Percentiles rank a stretch among this genome's conserved stretches.
phyloP scores from a whole-genome alignment of 2,888 invertebrate species.

The Coelogynopora nodosa region DNA sequence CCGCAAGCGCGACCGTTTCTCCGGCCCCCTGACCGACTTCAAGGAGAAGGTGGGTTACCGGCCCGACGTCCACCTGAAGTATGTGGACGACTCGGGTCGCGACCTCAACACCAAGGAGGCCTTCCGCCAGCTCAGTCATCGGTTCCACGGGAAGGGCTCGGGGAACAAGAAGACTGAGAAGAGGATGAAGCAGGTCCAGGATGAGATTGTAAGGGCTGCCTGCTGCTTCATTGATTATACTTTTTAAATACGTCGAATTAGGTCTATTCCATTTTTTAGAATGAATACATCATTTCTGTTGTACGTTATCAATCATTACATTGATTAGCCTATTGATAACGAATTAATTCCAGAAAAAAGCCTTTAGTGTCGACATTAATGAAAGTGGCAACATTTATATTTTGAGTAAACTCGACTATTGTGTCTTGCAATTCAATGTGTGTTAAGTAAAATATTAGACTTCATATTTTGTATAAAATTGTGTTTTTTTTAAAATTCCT shows the following conservation, averaged over 20 bases:
- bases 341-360: too few relatives aligned
- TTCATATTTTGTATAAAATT: too few relatives aligned
- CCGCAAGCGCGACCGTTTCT: constrained; percentile 45
- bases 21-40: constrained; percentile 64
- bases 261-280: too few relatives aligned
- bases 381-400: too few relatives aligned
- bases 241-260: neutral
- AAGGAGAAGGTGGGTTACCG: constrained; percentile 83
- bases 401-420: too few relatives aligned
- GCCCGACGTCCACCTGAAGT: constrained; percentile 89
- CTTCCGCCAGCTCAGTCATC: constrained; percentile 85
- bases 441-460: too few relatives aligned
- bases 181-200: constrained; percentile 84
- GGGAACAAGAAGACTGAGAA: constrained; percentile 97
- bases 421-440: too few relatives aligned
- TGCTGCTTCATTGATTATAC: neutral
- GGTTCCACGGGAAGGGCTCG: constrained; percentile 98
- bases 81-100: constrained; percentile 91
- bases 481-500: too few relatives aligned
- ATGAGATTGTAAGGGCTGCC: constrained; percentile 72
- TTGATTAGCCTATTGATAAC: too few relatives aligned
- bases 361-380: too few relatives aligned
- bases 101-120: constrained; percentile 90
- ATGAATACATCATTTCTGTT: too few relatives aligned
- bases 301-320: too few relatives aligned